A percentile compares a stretch with the other conserved stretches of the same genome.
Conservation (phyloP, 2,113 vertebrate species). For the Ramphastos sulfuratus region DNA sequence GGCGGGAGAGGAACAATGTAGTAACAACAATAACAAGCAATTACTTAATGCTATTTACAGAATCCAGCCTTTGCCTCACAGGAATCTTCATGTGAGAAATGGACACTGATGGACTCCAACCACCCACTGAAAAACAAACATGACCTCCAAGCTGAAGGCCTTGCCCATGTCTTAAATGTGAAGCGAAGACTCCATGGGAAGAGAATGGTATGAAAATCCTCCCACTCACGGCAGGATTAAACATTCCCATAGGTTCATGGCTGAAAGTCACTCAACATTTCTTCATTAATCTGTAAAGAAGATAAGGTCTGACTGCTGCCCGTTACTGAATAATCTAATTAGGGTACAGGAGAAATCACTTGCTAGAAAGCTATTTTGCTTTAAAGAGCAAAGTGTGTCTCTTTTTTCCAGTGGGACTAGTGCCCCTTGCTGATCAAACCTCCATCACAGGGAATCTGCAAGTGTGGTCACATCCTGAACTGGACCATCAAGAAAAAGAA, state of each 20-base stretch:
- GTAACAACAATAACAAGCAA: neutral
- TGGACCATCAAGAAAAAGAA: neutral
- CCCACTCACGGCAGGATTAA: neutral
- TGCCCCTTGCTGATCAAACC: neutral
- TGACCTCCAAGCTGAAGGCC: accelerated
- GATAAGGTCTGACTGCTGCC: neutral
- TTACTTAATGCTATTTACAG: constrained; percentile 1
- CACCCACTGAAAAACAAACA: neutral
- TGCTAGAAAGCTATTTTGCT: neutral
- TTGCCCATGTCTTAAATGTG: neutral
- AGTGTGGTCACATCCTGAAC: neutral
- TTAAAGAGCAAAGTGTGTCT: neutral
- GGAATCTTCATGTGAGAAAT: neutral
- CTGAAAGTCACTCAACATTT: neutral
- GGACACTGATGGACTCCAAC: neutral
- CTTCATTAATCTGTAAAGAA: neutral
- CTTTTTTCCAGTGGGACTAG: neutral
- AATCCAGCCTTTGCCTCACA: neutral
- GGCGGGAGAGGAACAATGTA: neutral
- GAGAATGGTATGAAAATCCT: neutral
- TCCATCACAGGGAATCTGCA: neutral
- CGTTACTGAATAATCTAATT: neutral
- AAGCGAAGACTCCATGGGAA: neutral
- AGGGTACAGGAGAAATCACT: neutral
- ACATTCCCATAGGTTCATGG: neutral